Conservation (phyloP, 2,797 vertebrate species). For the Tapera naevia region DNA sequence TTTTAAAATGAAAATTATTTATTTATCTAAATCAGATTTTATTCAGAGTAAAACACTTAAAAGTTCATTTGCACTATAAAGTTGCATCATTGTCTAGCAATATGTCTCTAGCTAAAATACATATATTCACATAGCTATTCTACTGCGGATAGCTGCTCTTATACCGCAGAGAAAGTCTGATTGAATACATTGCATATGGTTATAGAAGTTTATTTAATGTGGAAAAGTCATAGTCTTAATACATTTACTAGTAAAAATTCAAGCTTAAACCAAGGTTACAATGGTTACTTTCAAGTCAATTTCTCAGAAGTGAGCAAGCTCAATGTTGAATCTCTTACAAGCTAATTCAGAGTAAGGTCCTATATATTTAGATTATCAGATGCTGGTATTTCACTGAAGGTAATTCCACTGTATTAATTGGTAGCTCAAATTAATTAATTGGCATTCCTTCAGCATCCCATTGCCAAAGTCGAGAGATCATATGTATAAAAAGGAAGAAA, state of each 20-base stretch:
- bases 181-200: background rate
- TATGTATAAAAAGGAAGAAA: background rate
- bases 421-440: background rate
- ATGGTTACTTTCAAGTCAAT: background rate
- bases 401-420: background rate
- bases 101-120: too few relatives aligned
- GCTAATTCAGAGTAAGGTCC: background rate
- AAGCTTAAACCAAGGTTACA: background rate
- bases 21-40: background rate
- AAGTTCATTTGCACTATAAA: background rate
- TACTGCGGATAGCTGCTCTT: background rate
- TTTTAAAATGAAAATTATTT: background rate
- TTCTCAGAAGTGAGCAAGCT: background rate
- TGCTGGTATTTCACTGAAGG: background rate
- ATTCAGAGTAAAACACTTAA: background rate
- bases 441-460: background rate
- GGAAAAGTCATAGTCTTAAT: background rate
- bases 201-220: background rate
- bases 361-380: background rate
- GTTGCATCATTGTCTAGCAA: background rate
- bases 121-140: background rate
- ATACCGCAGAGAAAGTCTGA: background rate
- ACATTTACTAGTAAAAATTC: background rate
- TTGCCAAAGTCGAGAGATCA: background rate
- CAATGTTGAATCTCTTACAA: background rate